Evolutionary conservation across 2,113 vertebrate species (phyloP).

Genomic region (Aepyceros melampus): DNA sequence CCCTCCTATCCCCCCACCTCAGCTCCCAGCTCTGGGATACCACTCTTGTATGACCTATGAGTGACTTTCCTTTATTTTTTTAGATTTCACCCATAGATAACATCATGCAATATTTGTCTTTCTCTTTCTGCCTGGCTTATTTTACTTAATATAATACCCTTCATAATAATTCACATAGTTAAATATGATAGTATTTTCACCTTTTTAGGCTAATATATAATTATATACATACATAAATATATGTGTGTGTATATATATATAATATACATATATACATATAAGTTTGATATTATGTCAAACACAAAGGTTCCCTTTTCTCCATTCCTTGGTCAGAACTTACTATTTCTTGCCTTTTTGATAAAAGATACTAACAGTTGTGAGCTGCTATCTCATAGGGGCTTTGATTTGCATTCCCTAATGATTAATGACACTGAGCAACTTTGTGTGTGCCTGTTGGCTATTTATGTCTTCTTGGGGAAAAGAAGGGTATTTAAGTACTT

Average conservation of each 20-base stretch:
- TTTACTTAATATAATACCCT: neutral
- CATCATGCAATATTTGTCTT: neutral
- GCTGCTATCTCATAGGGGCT: neutral
- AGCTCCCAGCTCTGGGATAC: neutral
- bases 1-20: neutral
- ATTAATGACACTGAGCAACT: neutral
- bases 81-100: neutral
- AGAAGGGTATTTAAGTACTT: neutral
- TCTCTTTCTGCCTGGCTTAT: neutral
- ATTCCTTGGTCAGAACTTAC: neutral
- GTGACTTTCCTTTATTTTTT: neutral
- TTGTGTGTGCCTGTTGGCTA: neutral
- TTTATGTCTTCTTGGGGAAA: neutral
- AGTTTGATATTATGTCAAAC: neutral
- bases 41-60: neutral
- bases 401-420: neutral
- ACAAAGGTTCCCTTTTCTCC: neutral
- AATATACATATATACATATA: neutral
- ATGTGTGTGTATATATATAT: accelerated
- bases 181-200: neutral
- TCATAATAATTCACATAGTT: neutral
- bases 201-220: neutral
- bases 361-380: neutral
- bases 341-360: neutral
- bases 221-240: neutral